phyloP scores from a whole-genome alignment of 2,113 vertebrate genomes.

The Saccopteryx bilineata region DNA sequence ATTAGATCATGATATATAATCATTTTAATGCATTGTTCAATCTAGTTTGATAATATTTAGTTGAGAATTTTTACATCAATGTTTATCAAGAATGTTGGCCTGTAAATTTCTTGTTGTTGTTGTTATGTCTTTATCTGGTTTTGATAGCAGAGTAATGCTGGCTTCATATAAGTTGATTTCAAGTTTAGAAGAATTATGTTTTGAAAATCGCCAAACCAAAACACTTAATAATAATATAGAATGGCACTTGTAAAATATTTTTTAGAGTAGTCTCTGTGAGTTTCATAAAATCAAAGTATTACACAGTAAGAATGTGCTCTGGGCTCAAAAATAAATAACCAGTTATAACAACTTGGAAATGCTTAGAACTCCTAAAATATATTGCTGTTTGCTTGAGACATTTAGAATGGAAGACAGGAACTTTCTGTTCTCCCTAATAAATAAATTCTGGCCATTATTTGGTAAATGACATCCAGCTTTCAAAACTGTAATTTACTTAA shows the following conservation, averaged over 20 bases:
- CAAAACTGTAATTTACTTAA: conserved; percentile 55
- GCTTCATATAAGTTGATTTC: not conserved
- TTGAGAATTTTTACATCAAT: not conserved
- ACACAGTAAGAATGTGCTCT: not conserved
- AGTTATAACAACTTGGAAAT: not conserved
- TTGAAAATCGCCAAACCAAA: not conserved
- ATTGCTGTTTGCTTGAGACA: not conserved
- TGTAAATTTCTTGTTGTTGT: not conserved
- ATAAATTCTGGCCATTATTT: not conserved
- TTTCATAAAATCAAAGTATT: conserved; percentile 2
- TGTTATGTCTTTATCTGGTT: not conserved
- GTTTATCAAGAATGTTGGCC: not conserved
- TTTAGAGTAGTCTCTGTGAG: not conserved
- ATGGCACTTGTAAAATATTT: not conserved
- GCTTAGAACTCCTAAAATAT: not conserved
- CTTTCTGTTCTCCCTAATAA: not conserved
- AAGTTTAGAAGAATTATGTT: not conserved
- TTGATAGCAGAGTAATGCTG: not conserved
- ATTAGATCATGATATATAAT: not conserved
- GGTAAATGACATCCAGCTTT: not conserved
- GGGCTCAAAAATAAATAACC: not conserved
- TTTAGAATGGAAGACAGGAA: not conserved
- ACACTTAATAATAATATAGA: not conserved
- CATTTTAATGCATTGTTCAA: not conserved
- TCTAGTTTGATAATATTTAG: not conserved